These are phyloP conservation scores for Syrista parreyssii DNA, from an alignment of 2,888 invertebrate species.

Conservation along the genomic window DNA sequence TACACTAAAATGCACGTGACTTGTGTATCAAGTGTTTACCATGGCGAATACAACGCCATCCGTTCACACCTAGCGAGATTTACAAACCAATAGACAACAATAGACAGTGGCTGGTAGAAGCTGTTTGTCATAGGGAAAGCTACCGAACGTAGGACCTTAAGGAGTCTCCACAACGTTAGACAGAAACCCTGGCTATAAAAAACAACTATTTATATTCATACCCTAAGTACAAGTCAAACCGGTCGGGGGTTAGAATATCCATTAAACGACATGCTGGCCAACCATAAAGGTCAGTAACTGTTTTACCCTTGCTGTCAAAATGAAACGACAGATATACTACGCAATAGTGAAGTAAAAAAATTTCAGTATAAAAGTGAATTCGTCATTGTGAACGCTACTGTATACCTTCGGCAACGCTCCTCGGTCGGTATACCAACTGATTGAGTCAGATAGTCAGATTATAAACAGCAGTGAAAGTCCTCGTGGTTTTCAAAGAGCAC, in stretches of 20 bases:
- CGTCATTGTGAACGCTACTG: background rate
- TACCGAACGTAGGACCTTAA: background rate
- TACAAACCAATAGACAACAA: background rate
- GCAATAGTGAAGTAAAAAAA: background rate
- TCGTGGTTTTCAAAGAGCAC: slow-evolving; percentile 16
- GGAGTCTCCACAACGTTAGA: background rate
- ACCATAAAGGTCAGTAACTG: background rate
- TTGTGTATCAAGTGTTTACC: background rate
- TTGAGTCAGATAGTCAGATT: slow-evolving; percentile 18
- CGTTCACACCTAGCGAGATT: background rate
- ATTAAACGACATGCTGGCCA: background rate
- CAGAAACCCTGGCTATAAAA: background rate
- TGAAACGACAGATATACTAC: background rate
- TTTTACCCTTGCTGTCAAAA: background rate
- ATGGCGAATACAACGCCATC: background rate
- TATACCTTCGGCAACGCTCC: background rate
- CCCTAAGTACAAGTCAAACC: background rate
- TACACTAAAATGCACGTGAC: background rate
- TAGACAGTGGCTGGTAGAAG: background rate
- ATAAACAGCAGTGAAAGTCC: slow-evolving; percentile 22
- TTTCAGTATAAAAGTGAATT: background rate
- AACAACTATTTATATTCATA: background rate
- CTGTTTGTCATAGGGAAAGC: background rate
- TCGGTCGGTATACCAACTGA: slow-evolving; percentile 1
- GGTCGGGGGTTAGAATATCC: background rate